A percentile compares a stretch with the other conserved stretches of the same genome.
Evolutionary conservation across 2,113 vertebrate species (phyloP).

Genomic region (Nibea albiflora): DNA sequence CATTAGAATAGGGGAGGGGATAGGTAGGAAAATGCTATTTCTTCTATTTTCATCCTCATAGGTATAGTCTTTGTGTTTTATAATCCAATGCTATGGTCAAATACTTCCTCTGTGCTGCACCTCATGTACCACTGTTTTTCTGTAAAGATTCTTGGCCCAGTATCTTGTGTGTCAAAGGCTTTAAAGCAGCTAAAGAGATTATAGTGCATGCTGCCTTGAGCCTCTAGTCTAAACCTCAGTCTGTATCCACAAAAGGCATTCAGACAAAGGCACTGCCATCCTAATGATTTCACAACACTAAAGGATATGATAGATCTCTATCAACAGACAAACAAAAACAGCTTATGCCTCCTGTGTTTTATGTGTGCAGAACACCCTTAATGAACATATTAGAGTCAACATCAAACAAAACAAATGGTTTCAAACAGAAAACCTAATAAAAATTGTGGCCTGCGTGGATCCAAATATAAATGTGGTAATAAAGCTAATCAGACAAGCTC

Average conservation of each 20-base stretch:
- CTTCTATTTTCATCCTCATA: conserved; percentile 25
- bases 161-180: conserved; percentile 71
- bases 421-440: background rate
- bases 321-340: conserved; percentile 29
- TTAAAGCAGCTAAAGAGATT: conserved; percentile 73
- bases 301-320: conserved; percentile 40
- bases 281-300: conserved; percentile 55
- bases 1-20: background rate
- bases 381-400: background rate
- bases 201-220: conserved; percentile 61
- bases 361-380: background rate
- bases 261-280: conserved; percentile 49
- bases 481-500: conserved; percentile 12
- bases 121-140: conserved; percentile 25
- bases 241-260: conserved; percentile 47
- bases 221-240: conserved; percentile 60
- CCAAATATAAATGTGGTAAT: background rate
- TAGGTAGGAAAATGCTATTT: background rate
- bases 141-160: conserved; percentile 42
- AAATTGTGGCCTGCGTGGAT: background rate
- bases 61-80: background rate
- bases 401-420: background rate
- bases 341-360: background rate
- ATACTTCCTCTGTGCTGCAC: conserved; percentile 22
- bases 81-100: conserved; percentile 24